Evolutionary conservation across 2,113 vertebrate species (phyloP).

Genomic region (Pseudopodoces humilis): DNA sequence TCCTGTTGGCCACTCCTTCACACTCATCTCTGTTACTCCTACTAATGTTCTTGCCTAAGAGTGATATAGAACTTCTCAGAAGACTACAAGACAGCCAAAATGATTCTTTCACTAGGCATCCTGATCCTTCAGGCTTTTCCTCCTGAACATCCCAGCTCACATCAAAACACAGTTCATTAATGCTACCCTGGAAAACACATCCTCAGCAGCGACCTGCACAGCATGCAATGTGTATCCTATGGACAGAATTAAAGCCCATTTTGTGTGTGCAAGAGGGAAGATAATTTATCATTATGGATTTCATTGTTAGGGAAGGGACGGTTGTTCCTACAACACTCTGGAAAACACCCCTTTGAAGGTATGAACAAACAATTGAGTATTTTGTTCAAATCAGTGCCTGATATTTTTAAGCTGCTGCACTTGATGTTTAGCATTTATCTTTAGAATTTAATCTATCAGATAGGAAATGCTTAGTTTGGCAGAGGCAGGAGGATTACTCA

Average conservation of each 20-base stretch:
- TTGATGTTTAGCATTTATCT: background rate
- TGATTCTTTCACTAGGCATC: no score
- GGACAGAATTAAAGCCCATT: background rate
- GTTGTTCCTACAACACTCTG: background rate
- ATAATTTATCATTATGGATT: fast-evolving
- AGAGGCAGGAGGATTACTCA: background rate
- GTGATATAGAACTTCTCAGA: background rate
- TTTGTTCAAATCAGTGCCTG: background rate
- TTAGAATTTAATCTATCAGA: constrained; percentile 1
- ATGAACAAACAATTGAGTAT: background rate
- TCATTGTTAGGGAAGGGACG: background rate
- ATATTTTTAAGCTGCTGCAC: background rate
- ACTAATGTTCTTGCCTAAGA: background rate
- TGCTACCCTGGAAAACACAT: background rate
- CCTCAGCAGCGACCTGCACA: background rate
- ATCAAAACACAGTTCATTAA: fast-evolving
- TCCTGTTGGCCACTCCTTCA: background rate
- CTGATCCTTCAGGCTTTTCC: background rate
- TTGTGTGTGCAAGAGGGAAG: background rate
- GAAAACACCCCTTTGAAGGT: background rate
- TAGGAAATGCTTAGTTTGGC: constrained; percentile 20
- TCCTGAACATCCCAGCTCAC: background rate
- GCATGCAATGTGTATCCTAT: fast-evolving
- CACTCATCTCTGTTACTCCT: background rate
- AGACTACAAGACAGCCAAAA: background rate